Conservation (phyloP, 92 coral and sea anemone species). For the Ricordea florida region DNA sequence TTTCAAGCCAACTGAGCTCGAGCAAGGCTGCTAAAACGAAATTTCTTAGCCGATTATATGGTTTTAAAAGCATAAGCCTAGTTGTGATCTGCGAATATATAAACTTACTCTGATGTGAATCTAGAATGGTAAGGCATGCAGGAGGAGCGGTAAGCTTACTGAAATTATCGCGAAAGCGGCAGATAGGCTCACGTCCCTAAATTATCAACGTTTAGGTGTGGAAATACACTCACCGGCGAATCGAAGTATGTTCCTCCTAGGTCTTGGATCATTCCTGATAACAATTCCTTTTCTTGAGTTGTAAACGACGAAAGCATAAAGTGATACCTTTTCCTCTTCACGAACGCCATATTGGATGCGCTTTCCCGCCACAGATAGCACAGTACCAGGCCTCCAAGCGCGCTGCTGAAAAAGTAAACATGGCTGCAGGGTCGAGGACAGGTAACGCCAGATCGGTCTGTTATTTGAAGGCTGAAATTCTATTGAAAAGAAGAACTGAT, state of each 20-base stretch:
- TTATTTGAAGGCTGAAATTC: slow-evolving; percentile 19
- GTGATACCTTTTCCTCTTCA: slow-evolving; percentile 64
- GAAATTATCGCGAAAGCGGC: too few species aligned
- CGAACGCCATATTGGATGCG: slow-evolving; percentile 67
- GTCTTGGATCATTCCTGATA: slow-evolving; percentile 63
- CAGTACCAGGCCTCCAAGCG: slow-evolving; percentile 38
- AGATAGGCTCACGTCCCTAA: too few species aligned
- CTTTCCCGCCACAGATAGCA: slow-evolving; percentile 43
- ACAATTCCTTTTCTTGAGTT: slow-evolving; percentile 65
- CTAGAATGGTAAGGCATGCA: too few species aligned
- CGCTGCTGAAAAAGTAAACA: slow-evolving; percentile 20
- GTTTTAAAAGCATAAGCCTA: too few species aligned
- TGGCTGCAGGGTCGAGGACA: neutral
- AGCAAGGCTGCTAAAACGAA: too few species aligned
- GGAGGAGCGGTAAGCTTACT: too few species aligned
- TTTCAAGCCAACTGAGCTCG: too few species aligned
- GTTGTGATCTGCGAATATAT: too few species aligned
- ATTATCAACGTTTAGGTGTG: too few species aligned
- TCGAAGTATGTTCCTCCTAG: slow-evolving; percentile 90
- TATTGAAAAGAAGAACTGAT: slow-evolving; percentile 36
- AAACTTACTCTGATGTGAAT: too few species aligned
- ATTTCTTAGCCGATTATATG: too few species aligned
- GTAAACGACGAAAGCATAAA: slow-evolving; percentile 84
- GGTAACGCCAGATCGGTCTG: neutral
- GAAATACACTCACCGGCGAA: slow-evolving; percentile 73